Conservation (phyloP, 2,888 invertebrate genomes). For the Diachrysia chrysitis region DNA sequence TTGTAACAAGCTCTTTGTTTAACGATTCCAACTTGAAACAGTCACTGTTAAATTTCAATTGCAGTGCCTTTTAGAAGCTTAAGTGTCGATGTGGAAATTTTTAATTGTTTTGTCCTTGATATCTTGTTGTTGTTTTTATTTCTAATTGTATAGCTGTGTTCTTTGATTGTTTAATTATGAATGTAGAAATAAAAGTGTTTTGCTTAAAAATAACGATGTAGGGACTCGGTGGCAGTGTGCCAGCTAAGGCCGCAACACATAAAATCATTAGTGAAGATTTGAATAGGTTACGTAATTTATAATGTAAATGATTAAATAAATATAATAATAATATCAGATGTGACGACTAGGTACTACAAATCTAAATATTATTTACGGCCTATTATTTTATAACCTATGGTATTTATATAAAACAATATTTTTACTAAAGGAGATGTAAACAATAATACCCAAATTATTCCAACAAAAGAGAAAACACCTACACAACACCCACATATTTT, state of each 20-base stretch:
- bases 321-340: too few relatives aligned
- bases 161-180: not conserved
- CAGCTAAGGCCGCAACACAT: too few relatives aligned
- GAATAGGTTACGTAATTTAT: too few relatives aligned
- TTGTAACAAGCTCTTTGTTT: slow-evolving; percentile 64
- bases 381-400: too few relatives aligned
- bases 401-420: not conserved
- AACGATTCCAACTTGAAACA: slow-evolving; percentile 62
- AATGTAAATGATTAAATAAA: too few relatives aligned
- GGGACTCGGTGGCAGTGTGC: too few relatives aligned
- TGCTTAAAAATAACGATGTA: too few relatives aligned
- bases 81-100: slow-evolving; percentile 50
- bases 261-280: too few relatives aligned
- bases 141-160: not conserved
- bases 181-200: not conserved
- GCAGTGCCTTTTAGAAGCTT: slow-evolving; percentile 50
- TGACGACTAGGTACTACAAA: too few relatives aligned
- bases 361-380: too few relatives aligned
- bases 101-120: slow-evolving; percentile 52
- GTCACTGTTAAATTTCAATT: slow-evolving; percentile 70
- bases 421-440: not conserved
- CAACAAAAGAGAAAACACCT: not conserved
- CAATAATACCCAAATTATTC: not conserved
- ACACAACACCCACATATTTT: slow-evolving; percentile 3
- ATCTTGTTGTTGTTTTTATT: not conserved